phyloP scores from a whole-genome alignment of 2,113 vertebrate genomes.

The Etheostoma cragini region DNA sequence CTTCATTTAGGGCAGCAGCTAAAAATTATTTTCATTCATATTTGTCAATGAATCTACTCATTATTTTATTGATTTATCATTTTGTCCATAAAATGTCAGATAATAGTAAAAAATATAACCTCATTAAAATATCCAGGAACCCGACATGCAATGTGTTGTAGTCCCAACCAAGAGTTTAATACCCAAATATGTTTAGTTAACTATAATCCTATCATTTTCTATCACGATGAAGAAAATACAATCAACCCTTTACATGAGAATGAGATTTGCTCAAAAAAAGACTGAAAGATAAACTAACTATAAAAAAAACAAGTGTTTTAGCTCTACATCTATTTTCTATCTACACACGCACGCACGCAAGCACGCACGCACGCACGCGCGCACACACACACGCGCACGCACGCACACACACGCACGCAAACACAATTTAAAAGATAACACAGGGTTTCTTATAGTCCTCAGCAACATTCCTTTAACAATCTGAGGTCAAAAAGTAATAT shows the following conservation, averaged over 20 bases:
- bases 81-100: background rate
- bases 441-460: background rate
- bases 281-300: background rate
- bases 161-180: background rate
- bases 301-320: too few species aligned
- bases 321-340: too few species aligned
- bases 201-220: too few species aligned
- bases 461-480: slow-evolving; percentile 2
- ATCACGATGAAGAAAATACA: too few species aligned
- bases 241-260: too few species aligned
- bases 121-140: too few species aligned
- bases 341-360: too few species aligned
- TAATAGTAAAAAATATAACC: background rate
- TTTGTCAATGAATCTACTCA: background rate
- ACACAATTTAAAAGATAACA: background rate
- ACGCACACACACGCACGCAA: too few species aligned
- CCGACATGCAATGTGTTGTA: background rate
- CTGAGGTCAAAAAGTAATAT: slow-evolving; percentile 2
- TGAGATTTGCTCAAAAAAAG: background rate
- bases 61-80: background rate
- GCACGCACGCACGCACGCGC: too few species aligned
- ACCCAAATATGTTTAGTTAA: background rate
- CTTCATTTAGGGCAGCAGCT: background rate
- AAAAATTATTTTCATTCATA: background rate
- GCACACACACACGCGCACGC: too few species aligned